These are phyloP conservation scores for Psephotus haematonotus DNA, from an alignment of 2,113 vertebrate genomes.

Conservation along the genomic window DNA sequence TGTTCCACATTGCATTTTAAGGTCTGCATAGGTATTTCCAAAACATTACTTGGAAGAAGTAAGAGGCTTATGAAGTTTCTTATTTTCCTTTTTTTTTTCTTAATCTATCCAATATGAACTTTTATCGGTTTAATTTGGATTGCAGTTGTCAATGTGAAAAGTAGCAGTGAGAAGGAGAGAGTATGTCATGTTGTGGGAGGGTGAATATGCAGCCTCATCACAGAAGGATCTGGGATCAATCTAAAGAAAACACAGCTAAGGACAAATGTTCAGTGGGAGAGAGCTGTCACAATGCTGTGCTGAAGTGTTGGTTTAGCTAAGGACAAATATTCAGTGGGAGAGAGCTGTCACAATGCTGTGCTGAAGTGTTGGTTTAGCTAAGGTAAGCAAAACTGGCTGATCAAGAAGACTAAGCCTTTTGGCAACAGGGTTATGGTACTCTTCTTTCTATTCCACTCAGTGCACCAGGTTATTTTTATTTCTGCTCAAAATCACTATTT, in stretches of 20 bases:
- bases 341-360: too few species aligned
- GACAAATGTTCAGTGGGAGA: too few species aligned
- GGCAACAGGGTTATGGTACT: background rate
- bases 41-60: background rate
- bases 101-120: too few species aligned
- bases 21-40: background rate
- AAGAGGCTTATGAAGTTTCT: fast-evolving
- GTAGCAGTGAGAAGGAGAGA: background rate
- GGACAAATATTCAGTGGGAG: too few species aligned
- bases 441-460: background rate
- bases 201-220: too few species aligned
- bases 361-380: too few species aligned
- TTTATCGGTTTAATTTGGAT: too few species aligned
- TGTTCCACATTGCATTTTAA: background rate
- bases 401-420: background rate
- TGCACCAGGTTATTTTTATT: background rate
- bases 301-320: too few species aligned
- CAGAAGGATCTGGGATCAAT: too few species aligned
- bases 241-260: too few species aligned
- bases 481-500: background rate
- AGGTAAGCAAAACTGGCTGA: background rate
- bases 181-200: too few species aligned
- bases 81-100: background rate
- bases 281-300: too few species aligned
- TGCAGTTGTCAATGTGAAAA: background rate